Base-by-base conservation (phyloP, 2,797 vertebrate species). In the Philypnodon macrostomus region DNA sequence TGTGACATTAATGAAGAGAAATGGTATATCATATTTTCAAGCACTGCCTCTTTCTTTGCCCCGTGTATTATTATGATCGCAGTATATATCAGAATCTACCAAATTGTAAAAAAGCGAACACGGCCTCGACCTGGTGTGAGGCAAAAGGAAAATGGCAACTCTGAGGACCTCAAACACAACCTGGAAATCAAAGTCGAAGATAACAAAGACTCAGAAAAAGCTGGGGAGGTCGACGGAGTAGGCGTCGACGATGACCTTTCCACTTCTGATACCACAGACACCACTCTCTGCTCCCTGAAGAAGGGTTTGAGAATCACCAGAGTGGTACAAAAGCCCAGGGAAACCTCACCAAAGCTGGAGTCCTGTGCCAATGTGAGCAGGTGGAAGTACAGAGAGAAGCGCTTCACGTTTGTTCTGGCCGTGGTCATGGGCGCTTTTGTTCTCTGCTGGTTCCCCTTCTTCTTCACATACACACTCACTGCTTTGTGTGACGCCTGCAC, bases 361-460 rank as follows among this genome's bases (percentile, higher is more conserved):
- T 83, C 81, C 31, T 83, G 56, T 8, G 64, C 74, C 53, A 92
- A 84, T 73, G 79, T 47, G 5, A 92, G 88, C 55, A 85, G 88
- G 59, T 94, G 93, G 93, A 93, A 87, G 70, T 86, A 93, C 83
- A 85, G 95, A 36, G 95, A 97, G 73, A 92, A 91, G 32, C 91
- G 94, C 61, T 96, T 97, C 87, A 97, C 95, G 0, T 97, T 96
- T 44, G 95, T 97, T 53, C 85, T 97, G 67, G 92, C 95, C 0
- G 94, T 97, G 60, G 95, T 97, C 52, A 93, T 97, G 7, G 95
- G 95, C 37, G 95, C 94, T 68, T 97, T 97, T 78, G 93, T 97
- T 62, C 83, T 95, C 53, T 97, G 95, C 81, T 97, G 95, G 95
- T 96, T 97, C 75, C 95, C 95, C 21, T 97, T 97, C 84, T 97